phyloP scores from a whole-genome alignment of 2,797 vertebrate species.

The Scomberomorus guttatus region DNA sequence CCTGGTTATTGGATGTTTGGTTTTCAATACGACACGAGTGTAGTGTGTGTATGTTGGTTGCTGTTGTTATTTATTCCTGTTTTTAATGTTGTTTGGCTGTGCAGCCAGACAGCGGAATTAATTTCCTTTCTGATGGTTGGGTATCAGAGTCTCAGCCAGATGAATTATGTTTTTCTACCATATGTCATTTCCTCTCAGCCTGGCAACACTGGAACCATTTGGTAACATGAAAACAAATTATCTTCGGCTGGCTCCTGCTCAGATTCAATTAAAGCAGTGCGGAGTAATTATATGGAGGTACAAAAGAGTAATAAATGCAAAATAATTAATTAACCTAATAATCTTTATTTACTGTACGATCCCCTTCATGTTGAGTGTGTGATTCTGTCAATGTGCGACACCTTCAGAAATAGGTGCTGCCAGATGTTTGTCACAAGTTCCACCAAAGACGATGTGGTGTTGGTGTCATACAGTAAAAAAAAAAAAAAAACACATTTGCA shows the following conservation, averaged over 20 bases:
- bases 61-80: constrained; percentile 84
- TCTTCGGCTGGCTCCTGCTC: constrained; percentile 95
- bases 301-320: constrained; percentile 98
- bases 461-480: constrained; percentile 1
- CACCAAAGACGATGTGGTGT: neutral
- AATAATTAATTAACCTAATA: constrained; percentile 99
- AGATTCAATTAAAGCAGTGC: constrained; percentile 96
- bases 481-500: neutral
- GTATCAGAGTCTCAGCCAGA: constrained; percentile 84
- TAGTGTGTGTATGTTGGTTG: constrained; percentile 66
- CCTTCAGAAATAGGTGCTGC: constrained; percentile 64
- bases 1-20: constrained; percentile 78
- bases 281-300: constrained; percentile 95
- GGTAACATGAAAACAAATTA: constrained; percentile 98
- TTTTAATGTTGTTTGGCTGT: constrained; percentile 82
- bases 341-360: constrained; percentile 92
- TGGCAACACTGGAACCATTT: constrained; percentile 95
- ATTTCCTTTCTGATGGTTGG: constrained; percentile 87
- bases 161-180: constrained; percentile 86
- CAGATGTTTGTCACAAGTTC: constrained; percentile 33
- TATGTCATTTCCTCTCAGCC: constrained; percentile 93
- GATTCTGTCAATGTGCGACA: constrained; percentile 89
- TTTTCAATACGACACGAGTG: constrained; percentile 71
- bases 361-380: constrained; percentile 89
- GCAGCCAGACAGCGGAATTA: constrained; percentile 81